Percentiles rank a stretch among this genome's conserved stretches.
These are phyloP conservation scores for Etheostoma spectabile DNA, from an alignment of 2,113 vertebrate species.

Conservation along the genomic window DNA sequence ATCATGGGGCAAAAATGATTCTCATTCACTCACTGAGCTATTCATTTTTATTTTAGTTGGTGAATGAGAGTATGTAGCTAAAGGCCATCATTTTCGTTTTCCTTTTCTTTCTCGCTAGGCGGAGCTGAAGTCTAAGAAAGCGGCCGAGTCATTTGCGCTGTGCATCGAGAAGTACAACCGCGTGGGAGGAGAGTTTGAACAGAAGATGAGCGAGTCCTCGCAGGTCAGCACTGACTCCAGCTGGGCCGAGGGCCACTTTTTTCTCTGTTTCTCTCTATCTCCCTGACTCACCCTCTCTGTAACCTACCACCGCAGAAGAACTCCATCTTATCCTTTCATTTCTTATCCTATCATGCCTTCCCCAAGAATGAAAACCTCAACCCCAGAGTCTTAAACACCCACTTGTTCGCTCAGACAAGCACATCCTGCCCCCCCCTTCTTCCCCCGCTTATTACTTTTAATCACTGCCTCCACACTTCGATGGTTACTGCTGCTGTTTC, in stretches of 20 bases:
- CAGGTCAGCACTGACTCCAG: constrained; percentile 81
- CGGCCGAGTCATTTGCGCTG: constrained; percentile 86
- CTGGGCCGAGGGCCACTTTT: constrained; percentile 7
- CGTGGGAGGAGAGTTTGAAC: constrained; percentile 91
- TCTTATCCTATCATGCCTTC: constrained; percentile 13
- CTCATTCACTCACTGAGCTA: neutral
- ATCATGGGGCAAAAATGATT: constrained; percentile 4
- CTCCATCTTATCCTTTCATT: constrained; percentile 35
- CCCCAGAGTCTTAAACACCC: constrained; percentile 43
- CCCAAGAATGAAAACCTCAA: constrained; percentile 50
- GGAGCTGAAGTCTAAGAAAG: constrained; percentile 94
- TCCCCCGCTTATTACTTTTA: constrained; percentile 62
- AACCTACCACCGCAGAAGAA: constrained; percentile 24
- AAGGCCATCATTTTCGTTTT: neutral
- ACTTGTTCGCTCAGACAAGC: constrained; percentile 17
- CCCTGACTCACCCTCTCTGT: constrained; percentile 22
- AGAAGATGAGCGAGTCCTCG: constrained; percentile 94
- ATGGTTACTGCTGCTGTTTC: constrained; percentile 78
- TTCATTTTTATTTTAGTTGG: constrained; percentile 5
- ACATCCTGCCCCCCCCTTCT: constrained; percentile 43
- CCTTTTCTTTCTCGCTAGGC: constrained; percentile 82
- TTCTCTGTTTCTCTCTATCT: constrained; percentile 1
- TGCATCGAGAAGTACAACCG: constrained; percentile 93
- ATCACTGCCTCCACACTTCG: constrained; percentile 68
- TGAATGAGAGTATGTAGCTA: constrained; percentile 19